Base-by-base conservation (phyloP, 2,888 invertebrate genomes). In the Drosophila pseudotalamancana region DNA sequence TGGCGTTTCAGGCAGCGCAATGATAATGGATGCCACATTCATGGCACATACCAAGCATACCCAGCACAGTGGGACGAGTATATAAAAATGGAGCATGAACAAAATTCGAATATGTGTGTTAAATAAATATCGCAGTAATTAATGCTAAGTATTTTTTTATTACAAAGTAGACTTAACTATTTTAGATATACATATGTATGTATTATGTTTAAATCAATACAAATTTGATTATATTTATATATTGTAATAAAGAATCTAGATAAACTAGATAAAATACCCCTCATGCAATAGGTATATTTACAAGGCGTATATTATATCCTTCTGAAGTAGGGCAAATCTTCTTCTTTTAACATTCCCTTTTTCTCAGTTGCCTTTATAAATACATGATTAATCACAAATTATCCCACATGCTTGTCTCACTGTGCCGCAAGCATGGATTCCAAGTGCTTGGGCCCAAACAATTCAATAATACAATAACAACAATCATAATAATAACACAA, bases 361-460 rank as follows among this genome's bases (percentile, higher is more conserved):
- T 29, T 29, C 19, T 6, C 18, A n/a, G n/a, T 18, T n/a, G 8
- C 18, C 18, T n/a, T n/a, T n/a, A n/a, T n/a, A n/a, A n/a, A n/a
- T n/a, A n/a, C 8, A 8, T 8, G 19, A 2, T 29, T 1, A 3
- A n/a, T 8, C 18, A 29, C n/a, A 29, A 9, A 11, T 2, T 43
- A n/a, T 42, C 1, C 3, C 0, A 11, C 3, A 6, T 6, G 11
- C 8, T 46, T 45, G 46, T 6, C 31, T 62, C 84, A 80, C 71
- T 77, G 80, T 80, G 14, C 21, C 45, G 5, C 12, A 31, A 25
- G 34, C 60, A 67, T 63, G 54, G 63, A 70, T 69, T 77, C 87
- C 84, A 86, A 83, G 88, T 80, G 88, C 84, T 86, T 80, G 86
- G 87, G 88, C 87, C 87, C 80, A 84, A 84, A 88, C 88, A 84